Evolutionary conservation across 2,113 vertebrate species (phyloP), one percentile per base, ranked within the genome.

Genomic region (Lepidothrix coronata): DNA sequence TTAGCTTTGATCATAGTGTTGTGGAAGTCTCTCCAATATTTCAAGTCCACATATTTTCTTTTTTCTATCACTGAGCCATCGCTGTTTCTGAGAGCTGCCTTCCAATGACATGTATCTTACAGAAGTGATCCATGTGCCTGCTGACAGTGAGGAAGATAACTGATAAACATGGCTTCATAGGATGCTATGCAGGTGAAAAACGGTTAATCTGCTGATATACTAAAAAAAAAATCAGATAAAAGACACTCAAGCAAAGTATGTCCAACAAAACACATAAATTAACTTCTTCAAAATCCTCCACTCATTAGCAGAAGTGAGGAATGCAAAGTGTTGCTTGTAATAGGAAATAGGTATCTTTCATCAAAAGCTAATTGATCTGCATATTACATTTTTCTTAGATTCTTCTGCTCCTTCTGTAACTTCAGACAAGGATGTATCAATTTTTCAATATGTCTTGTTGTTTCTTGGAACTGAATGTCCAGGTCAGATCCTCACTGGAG

Each of bases 311-410:
- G 91, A 89, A 81, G 30, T 35, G 33, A 92, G 57, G 58, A 94
- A 85, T 82, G 79, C 10, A 65, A 85, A 80, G 39, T 48, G 21
- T 81, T 78, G 20, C 49, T 85, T 90, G 62, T 93, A 94, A 73
- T 30, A 71, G 84, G 82, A 88, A 92, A 94, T 59, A 68, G 18
- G 28, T 31, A 44, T 37, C 74, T 92, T 94, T 84, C 95, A 91
- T 88, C 85, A 96, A 71, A 89, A 77, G 61, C 41, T 86, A 73
- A 75, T 94, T 94, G 88, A 75, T 72, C 57, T 77, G 54, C n/a
- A 35, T 51, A 84, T 43, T 58, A 66, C 41, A 52, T 94, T 81
- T 76, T 87, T 84, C 51, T 66, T 62, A 65, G 16, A 55, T 87
- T 74, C 81, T 86, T 86, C 90, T 86, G 31, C 48, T 86, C 18